phyloP scores from a whole-genome alignment of 2,888 invertebrate species.

The Melikaiella ostensackeni region DNA sequence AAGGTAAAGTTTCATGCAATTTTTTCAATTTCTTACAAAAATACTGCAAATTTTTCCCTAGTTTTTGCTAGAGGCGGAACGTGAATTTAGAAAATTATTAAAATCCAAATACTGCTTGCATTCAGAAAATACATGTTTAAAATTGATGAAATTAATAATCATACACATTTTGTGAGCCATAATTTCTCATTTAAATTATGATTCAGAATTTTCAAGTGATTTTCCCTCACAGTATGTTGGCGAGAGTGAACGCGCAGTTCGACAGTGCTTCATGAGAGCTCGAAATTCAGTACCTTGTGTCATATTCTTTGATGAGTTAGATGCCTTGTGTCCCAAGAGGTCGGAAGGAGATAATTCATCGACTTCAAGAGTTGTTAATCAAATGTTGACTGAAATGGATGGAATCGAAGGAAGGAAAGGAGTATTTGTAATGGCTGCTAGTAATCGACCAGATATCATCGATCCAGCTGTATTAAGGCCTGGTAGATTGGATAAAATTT shows the following conservation, averaged over 20 bases:
- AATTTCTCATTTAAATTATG: neutral
- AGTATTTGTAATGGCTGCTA: conserved; percentile 97
- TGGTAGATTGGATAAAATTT: conserved; percentile 92
- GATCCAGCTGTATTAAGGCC: conserved; percentile 96
- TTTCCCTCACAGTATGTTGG: conserved; percentile 90
- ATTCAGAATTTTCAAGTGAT: conserved; percentile 39
- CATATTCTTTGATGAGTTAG: conserved; percentile 99
- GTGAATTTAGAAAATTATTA: no score
- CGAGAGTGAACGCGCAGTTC: conserved; percentile 97
- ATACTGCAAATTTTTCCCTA: no score
- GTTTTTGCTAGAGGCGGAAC: no score
- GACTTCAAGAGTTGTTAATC: conserved; percentile 94
- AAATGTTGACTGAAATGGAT: conserved; percentile 99
- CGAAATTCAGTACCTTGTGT: conserved; percentile 97
- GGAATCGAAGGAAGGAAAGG: conserved; percentile 94
- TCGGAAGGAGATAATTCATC: conserved; percentile 87
- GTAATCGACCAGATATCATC: conserved; percentile 97
- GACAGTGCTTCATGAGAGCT: conserved; percentile 97
- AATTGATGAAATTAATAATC: no score
- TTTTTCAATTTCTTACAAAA: no score
- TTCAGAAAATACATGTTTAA: no score
- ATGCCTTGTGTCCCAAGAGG: conserved; percentile 95
- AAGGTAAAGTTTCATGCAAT: no score
- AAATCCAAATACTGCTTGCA: no score
- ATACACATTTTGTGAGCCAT: neutral